Evolutionary conservation across 2,888 invertebrate species (phyloP).

Genomic region (Stramonita haemastoma): DNA sequence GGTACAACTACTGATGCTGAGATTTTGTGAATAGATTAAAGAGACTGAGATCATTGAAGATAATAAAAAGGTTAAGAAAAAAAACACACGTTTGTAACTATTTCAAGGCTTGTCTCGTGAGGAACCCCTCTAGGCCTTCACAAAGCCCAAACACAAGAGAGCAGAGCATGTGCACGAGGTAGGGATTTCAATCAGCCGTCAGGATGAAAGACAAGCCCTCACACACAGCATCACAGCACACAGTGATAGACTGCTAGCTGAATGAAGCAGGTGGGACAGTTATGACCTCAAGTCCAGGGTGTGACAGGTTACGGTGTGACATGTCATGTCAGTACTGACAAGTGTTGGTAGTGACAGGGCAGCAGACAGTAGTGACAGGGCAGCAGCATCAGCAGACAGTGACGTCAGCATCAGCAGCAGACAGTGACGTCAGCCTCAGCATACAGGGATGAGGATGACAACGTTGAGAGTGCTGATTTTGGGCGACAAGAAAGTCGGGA

Average conservation of each 20-base stretch:
- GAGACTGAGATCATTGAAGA: too few species aligned
- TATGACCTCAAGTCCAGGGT: background rate
- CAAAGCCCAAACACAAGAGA: too few species aligned
- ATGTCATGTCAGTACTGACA: background rate
- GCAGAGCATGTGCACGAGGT: too few species aligned
- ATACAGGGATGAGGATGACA: constrained; percentile 30
- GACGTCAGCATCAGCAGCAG: too few species aligned
- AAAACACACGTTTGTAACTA: too few species aligned
- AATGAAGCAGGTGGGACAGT: background rate
- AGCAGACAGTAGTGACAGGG: background rate
- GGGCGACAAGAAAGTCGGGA: constrained; percentile 42
- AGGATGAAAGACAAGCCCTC: too few species aligned
- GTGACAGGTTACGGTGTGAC: background rate
- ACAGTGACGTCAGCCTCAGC: background rate
- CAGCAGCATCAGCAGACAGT: background rate
- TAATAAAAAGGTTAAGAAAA: too few species aligned
- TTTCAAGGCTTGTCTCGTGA: too few species aligned
- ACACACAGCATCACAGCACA: background rate
- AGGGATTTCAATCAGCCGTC: too few species aligned
- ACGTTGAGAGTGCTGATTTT: constrained; percentile 40
- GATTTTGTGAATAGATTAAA: too few species aligned
- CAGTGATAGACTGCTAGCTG: background rate
- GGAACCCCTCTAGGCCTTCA: too few species aligned
- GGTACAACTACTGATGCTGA: too few species aligned
- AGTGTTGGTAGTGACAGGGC: background rate